phyloP scores from a whole-genome alignment of 2,888 invertebrate genomes.

The Nipponacmea schrenckii region DNA sequence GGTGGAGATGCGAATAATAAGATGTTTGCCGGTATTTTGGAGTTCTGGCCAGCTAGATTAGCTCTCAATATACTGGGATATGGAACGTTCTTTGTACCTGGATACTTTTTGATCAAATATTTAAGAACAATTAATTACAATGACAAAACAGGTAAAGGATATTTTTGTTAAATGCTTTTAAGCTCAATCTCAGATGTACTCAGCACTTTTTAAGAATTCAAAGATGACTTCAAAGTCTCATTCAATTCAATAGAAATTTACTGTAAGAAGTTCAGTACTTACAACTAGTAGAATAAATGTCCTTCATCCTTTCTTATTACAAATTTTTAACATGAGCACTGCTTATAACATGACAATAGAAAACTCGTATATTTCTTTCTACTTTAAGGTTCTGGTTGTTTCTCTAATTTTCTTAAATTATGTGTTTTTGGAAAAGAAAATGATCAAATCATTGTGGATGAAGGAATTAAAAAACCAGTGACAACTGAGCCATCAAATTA shows the following conservation, averaged over 20 bases:
- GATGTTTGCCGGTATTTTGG: constrained; percentile 37
- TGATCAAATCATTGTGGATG: constrained; percentile 50
- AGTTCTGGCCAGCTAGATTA: constrained; percentile 80
- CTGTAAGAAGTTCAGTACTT: too few species aligned
- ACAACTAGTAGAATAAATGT: too few species aligned
- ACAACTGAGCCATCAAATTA: constrained; percentile 29
- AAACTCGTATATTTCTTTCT: too few species aligned
- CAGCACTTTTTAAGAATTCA: too few species aligned
- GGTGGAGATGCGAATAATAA: constrained; percentile 29
- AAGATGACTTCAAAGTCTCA: too few species aligned
- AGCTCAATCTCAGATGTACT: too few species aligned
- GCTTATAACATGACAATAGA: too few species aligned
- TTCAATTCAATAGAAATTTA: too few species aligned
- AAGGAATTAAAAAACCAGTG: constrained; percentile 43
- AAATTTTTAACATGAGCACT: too few species aligned
- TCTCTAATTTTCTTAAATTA: constrained; percentile 48
- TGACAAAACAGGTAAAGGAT: constrained; percentile 78
- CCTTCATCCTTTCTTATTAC: too few species aligned
- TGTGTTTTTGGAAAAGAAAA: constrained; percentile 61
- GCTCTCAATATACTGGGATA: constrained; percentile 87
- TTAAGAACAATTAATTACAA: constrained; percentile 78
- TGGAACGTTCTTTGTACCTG: constrained; percentile 87
- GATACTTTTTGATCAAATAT: constrained; percentile 84
- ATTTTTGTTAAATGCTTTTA: background rate
- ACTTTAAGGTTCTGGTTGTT: constrained; percentile 52